phyloP scores from a whole-genome alignment of 2,113 vertebrate species.

The Ascaphus truei region DNA sequence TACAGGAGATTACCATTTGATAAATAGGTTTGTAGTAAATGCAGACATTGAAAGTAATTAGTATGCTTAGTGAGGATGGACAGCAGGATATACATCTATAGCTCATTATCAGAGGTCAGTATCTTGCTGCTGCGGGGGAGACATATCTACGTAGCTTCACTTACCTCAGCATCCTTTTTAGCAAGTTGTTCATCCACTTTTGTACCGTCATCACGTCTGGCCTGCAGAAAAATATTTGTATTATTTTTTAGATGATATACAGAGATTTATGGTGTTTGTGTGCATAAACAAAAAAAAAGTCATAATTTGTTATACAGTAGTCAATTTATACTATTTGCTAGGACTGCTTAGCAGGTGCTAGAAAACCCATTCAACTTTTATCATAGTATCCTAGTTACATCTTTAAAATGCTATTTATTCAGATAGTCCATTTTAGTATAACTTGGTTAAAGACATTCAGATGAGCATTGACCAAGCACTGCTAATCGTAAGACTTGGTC shows the following conservation, averaged over 20 bases:
- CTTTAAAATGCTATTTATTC: too few relatives aligned
- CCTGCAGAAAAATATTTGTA: conserved; percentile 41
- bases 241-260: conserved; percentile 4
- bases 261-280: conserved; percentile 18
- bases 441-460: too few relatives aligned
- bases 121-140: not conserved
- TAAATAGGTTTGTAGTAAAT: too few relatives aligned
- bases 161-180: conserved; percentile 73
- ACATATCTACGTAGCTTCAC: conserved; percentile 2
- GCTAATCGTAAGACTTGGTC: too few relatives aligned
- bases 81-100: not conserved
- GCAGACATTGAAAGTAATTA: conserved; percentile 7
- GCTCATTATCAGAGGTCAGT: not conserved
- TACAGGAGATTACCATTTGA: not conserved
- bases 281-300: too few relatives aligned
- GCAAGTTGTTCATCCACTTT: conserved; percentile 63
- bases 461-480: too few relatives aligned
- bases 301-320: too few relatives aligned
- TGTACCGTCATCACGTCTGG: conserved; percentile 68
- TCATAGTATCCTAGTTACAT: too few relatives aligned
- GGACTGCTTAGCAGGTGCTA: too few relatives aligned
- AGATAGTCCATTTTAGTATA: too few relatives aligned
- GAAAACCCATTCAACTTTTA: too few relatives aligned
- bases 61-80: not conserved
- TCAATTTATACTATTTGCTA: too few relatives aligned